Percentiles rank a stretch among this genome's conserved stretches.
Conservation (phyloP, 2,113 vertebrate species). For the Spheniscus mendiculus region DNA sequence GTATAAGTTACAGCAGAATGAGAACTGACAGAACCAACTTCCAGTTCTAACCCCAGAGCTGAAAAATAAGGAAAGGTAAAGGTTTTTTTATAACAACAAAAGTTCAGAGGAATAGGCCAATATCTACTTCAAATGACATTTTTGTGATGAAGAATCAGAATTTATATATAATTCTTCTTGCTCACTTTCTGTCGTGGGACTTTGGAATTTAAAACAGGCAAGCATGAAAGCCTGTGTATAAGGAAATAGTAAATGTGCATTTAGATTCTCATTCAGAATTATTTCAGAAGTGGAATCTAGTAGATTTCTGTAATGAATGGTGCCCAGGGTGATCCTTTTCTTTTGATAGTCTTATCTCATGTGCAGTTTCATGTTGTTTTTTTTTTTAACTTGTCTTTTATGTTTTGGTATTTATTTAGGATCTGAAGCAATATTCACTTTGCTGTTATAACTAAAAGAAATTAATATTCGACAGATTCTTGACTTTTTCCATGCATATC, state of each 20-base stretch:
- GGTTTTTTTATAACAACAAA: background rate
- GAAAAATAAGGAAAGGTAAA: background rate
- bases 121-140: background rate
- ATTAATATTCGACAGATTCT: background rate
- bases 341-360: background rate
- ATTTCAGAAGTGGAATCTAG: background rate
- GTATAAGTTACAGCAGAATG: background rate
- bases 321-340: background rate
- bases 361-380: background rate
- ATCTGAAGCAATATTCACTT: background rate
- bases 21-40: background rate
- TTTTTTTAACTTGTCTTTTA: background rate
- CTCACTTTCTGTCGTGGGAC: background rate
- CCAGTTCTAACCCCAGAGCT: background rate
- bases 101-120: background rate
- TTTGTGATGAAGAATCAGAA: background rate
- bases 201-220: background rate
- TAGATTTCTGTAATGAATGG: background rate
- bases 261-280: background rate
- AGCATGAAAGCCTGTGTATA: background rate
- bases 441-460: background rate
- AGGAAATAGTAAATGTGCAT: background rate
- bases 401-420: background rate
- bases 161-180: background rate
- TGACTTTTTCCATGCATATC: background rate